Base-by-base conservation (phyloP, 2,113 vertebrate genomes). In the Parus major region DNA sequence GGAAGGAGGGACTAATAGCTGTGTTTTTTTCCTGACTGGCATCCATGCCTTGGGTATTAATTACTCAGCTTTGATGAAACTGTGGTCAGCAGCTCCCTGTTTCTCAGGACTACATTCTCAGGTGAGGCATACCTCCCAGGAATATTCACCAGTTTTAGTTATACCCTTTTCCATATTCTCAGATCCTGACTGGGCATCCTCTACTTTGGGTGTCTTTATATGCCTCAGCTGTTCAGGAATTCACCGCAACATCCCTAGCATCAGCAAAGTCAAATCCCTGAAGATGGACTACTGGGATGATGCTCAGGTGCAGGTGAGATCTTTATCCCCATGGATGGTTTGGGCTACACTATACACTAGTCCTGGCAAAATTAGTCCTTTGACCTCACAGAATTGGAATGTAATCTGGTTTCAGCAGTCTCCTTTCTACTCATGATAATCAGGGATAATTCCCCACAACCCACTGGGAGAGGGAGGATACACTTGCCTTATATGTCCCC, bases 141-240 rank as follows among this genome's bases (percentile, higher is more conserved):
- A n/a, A 24, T 71, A 57, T 56, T 82, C 42, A 22, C 35, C 20
- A 9, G 29, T 61, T 85, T 39, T 44, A 46, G n/a, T 66, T 42
- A 76, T 36, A 79, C 23, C n/a, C 22, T 39, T 65, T 68, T 83
- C 88, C 76, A 46, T 86, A 80, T 55, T 36, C 86, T 64, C 94
- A 99, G 98, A 97, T 87, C 98, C 98, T 12, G 97, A 98, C 57
- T 99, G 98, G 98, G 98, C 98, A 11, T 99, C 98, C 12, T 98
- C 97, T 90, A 98, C 98, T n/a, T 96, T 99, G 92, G 98, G 98
- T 57, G 97, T 98, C 91, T 98, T 99, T 86, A 95, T 99, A 96
- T 99, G 98, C 91, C 97, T 98, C 52, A 98, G 95, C 91, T 99
- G 98, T 93, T 98, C 98, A 12, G 98, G 97, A 73, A 98, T 99